A percentile compares a stretch with the other conserved stretches of the same genome.
These are phyloP conservation scores for Gobio occitaniae DNA, from an alignment of 2,797 vertebrate genomes.

Conservation along the genomic window DNA sequence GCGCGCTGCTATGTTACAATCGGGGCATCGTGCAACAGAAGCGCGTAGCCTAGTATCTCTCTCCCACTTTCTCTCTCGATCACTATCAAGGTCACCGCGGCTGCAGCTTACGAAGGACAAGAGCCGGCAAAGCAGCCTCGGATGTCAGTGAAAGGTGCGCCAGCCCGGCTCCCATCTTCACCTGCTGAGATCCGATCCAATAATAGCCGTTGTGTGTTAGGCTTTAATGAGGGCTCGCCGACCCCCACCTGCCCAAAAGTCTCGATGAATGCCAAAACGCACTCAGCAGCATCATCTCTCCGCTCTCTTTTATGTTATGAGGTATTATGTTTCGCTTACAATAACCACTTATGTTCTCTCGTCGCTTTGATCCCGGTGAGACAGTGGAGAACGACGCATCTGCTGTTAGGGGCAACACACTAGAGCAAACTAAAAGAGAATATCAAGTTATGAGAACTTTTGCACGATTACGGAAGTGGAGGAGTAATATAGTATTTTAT, in stretches of 20 bases:
- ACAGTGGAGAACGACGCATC: constrained; percentile 63
- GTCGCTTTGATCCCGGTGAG: constrained; percentile 68
- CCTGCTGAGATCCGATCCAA: constrained; percentile 76
- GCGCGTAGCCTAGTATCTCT: constrained; percentile 14
- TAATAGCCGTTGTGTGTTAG: constrained; percentile 67
- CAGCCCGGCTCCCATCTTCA: constrained; percentile 70
- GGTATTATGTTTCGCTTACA: constrained; percentile 68
- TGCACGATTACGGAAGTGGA: neutral
- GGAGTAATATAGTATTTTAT: neutral
- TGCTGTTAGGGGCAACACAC: constrained; percentile 50
- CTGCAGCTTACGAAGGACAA: constrained; percentile 66
- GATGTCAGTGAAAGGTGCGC: constrained; percentile 67
- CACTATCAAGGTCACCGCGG: constrained; percentile 76
- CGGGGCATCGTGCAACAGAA: constrained; percentile 34
- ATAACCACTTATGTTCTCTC: constrained; percentile 65
- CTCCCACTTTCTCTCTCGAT: constrained; percentile 51
- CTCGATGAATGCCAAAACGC: constrained; percentile 61
- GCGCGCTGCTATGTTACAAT: neutral
- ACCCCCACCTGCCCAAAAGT: constrained; percentile 67
- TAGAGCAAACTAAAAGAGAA: constrained; percentile 30
- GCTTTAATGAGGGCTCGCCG: constrained; percentile 68
- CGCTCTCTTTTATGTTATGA: constrained; percentile 63
- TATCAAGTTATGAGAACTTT: constrained; percentile 45
- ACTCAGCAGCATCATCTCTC: constrained; percentile 63
- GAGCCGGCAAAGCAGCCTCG: constrained; percentile 63